Evolutionary conservation across 1,140 invertebrate genomes (phyloP).

Genomic region (Schlechtendalia chinensis): DNA sequence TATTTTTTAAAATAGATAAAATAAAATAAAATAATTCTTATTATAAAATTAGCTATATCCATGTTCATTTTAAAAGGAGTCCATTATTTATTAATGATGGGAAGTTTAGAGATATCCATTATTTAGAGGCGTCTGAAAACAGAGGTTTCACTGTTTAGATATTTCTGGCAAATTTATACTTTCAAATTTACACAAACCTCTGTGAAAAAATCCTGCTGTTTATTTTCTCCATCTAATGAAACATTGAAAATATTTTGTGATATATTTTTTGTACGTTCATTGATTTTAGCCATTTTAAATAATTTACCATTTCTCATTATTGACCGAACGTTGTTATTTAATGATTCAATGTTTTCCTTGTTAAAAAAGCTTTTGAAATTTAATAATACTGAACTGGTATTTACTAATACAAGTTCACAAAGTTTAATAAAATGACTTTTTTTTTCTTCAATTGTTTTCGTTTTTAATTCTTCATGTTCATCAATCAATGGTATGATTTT

Average conservation of each 20-base stretch:
- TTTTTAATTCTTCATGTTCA: neutral
- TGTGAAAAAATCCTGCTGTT: neutral
- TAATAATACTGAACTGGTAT: neutral
- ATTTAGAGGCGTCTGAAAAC: no score
- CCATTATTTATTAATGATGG: no score
- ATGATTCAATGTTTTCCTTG: neutral
- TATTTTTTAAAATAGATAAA: no score
- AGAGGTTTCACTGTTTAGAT: no score
- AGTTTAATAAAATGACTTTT: neutral
- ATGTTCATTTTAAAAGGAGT: no score
- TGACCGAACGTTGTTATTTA: neutral
- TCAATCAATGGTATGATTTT: neutral
- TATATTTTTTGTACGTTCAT: neutral
- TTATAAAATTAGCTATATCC: no score
- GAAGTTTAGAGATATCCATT: no score
- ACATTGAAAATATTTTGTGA: neutral
- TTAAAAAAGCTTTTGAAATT: neutral
- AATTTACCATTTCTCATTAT: neutral
- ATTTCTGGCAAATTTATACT: no score
- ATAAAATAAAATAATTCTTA: neutral
- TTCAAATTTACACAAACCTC: neutral
- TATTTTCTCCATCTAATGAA: neutral
- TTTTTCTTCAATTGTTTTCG: neutral
- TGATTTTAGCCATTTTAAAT: neutral
- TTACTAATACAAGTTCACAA: neutral